Evolutionary conservation across 2,888 invertebrate genomes (phyloP).

Genomic region (Dynastes tityus): DNA sequence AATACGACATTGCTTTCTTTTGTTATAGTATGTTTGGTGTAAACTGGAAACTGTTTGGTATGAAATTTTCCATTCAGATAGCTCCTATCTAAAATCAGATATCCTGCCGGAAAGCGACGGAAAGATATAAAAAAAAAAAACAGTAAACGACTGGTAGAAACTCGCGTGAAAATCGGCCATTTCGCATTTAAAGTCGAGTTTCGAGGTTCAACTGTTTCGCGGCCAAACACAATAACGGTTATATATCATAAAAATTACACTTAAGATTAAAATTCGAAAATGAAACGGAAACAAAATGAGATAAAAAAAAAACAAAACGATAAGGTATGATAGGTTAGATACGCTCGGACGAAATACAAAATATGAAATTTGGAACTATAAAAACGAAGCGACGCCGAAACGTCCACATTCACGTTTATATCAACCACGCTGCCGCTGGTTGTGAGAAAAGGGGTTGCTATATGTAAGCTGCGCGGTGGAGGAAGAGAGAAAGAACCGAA

Average conservation of each 20-base stretch:
- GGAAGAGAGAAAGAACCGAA: neutral
- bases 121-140: neutral
- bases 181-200: neutral
- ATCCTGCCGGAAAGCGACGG: too few relatives aligned
- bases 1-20: too few relatives aligned
- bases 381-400: neutral
- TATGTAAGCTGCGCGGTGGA: neutral
- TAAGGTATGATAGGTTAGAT: constrained; percentile 23
- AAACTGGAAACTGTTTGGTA: too few relatives aligned
- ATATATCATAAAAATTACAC: constrained; percentile 34
- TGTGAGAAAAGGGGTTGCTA: neutral
- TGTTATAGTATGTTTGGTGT: too few relatives aligned
- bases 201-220: neutral
- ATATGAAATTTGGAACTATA: constrained; percentile 12
- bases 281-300: neutral
- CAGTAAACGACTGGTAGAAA: neutral
- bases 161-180: constrained; percentile 14
- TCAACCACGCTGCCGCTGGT: neutral
- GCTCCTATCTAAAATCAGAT: too few relatives aligned
- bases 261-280: constrained; percentile 37
- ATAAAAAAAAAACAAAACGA: neutral
- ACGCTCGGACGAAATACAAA: neutral
- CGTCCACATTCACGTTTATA: constrained; percentile 24
- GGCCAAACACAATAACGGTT: constrained; percentile 21
- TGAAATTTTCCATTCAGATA: too few relatives aligned